Conservation (phyloP, 2,888 invertebrate genomes). For the Panzeria rudis region DNA sequence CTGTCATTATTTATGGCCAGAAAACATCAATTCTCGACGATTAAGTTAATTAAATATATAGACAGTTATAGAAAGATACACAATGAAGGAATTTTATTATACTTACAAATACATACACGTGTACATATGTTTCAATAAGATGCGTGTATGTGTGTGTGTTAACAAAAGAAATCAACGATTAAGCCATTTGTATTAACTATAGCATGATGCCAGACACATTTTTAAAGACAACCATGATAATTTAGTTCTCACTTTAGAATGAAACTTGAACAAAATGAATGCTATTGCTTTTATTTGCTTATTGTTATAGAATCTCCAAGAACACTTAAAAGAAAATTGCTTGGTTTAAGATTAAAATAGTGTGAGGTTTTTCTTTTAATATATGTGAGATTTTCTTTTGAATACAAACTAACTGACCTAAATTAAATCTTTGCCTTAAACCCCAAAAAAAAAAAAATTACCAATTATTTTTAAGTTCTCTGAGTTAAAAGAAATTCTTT, state of each 20-base stretch:
- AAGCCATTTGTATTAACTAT: slow-evolving; percentile 58
- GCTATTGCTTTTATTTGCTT: not conserved
- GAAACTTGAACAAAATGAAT: not conserved
- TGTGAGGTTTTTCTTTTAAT: not conserved
- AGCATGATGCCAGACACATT: slow-evolving; percentile 24
- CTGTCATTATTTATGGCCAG: slow-evolving; percentile 43
- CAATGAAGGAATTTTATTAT: not conserved
- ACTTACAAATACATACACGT: not conserved
- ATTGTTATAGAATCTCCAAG: slow-evolving; percentile 12
- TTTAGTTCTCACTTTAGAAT: not conserved
- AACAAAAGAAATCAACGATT: slow-evolving; percentile 57
- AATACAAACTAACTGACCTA: not conserved
- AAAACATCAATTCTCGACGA: slow-evolving; percentile 46
- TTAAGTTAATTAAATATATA: slow-evolving; percentile 69
- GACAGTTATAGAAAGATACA: not conserved
- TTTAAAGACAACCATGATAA: slow-evolving; percentile 23
- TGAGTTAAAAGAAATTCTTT: not conserved
- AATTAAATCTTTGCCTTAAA: slow-evolving; percentile 27
- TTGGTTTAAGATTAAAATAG: not conserved
- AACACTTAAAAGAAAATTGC: slow-evolving; percentile 28
- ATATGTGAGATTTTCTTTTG: not conserved
- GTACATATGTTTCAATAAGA: not conserved
- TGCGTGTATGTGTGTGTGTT: not conserved
- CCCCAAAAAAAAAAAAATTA: slow-evolving; percentile 7
- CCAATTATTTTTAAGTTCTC: not conserved